Percentiles rank a stretch among this genome's conserved stretches.
phyloP scores from a whole-genome alignment of 2,888 invertebrate genomes.

The Allophyes oxyacanthae region DNA sequence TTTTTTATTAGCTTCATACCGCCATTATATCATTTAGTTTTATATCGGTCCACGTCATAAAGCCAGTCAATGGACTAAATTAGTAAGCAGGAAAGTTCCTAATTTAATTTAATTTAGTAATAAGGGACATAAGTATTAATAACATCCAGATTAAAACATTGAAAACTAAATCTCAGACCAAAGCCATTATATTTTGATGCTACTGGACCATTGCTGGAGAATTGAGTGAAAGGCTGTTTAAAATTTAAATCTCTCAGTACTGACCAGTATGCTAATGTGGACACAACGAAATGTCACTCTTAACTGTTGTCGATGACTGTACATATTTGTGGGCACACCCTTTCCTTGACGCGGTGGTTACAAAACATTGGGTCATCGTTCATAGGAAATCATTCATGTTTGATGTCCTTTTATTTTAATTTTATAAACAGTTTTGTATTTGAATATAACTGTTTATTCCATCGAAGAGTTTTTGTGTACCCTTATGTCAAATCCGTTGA shows the following conservation, averaged over 20 bases:
- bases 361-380: conserved; percentile 76
- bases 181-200: no score
- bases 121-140: no score
- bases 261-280: conserved; percentile 85
- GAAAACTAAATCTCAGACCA: neutral
- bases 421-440: conserved; percentile 37
- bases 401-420: conserved; percentile 33
- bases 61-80: no score
- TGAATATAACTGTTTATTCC: conserved; percentile 27
- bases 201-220: conserved; percentile 38
- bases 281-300: conserved; percentile 80
- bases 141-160: neutral
- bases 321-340: conserved; percentile 81
- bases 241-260: conserved; percentile 74
- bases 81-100: no score
- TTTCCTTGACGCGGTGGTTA: conserved; percentile 67
- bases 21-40: no score
- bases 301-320: conserved; percentile 82
- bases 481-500: neutral
- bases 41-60: no score
- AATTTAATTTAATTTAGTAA: no score
- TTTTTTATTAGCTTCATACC: no score
- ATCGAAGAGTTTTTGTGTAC: conserved; percentile 8
- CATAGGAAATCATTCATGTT: conserved; percentile 61
- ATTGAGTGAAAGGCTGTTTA: conserved; percentile 74